Evolutionary conservation across 1,140 invertebrate species (phyloP), one percentile per base, ranked within the genome.

Genomic region (Aphaenogaster ashmeadi): DNA sequence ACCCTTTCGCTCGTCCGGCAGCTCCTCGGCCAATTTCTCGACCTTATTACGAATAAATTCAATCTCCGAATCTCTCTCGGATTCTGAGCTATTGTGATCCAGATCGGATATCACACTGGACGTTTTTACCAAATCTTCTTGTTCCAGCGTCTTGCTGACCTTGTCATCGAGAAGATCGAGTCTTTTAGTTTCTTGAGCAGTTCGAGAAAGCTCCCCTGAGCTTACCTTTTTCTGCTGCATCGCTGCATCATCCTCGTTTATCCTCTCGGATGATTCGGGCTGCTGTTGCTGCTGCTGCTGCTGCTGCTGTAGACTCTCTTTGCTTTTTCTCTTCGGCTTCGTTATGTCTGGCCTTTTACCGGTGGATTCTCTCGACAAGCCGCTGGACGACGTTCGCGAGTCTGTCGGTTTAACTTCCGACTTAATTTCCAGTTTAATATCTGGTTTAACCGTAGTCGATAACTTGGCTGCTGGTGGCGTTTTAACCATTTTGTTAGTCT

Each of bases 11-110:
- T 98, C 98, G 33, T 96, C 93, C 58, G 93, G 91, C 91, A 93
- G 90, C 90, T 94, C 96, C 72, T 93, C 95, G 44, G 88, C 79
- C 3, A 89, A 83, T 71, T 94, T 93, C 38, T 95, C 93, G 4
- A 92, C 94, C 85, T 95, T 96, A 71, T 94, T 95, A 60, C 93
- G 93, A 84, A 95, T 91, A 91, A 96, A 96, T 91, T 95, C 96
- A 80, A 96, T 96, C 89, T 97, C 97, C 0, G 97, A 97, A 90
- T 97, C 97, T 11, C 96, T 95, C 92, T 98, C 98, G 1, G 97
- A 98, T 89, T 97, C 98, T 0, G 98, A 98, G n/a, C 97, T 98
- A 87, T 97, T 97, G 33, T 95, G 94, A 75, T 96, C 96, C 15
- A 96, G 95, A 27, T 97, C 97, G 1, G 93, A 94, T 21, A 93